Evolutionary conservation across 2,113 vertebrate species (phyloP).

Genomic region (Ptyas mucosa): DNA sequence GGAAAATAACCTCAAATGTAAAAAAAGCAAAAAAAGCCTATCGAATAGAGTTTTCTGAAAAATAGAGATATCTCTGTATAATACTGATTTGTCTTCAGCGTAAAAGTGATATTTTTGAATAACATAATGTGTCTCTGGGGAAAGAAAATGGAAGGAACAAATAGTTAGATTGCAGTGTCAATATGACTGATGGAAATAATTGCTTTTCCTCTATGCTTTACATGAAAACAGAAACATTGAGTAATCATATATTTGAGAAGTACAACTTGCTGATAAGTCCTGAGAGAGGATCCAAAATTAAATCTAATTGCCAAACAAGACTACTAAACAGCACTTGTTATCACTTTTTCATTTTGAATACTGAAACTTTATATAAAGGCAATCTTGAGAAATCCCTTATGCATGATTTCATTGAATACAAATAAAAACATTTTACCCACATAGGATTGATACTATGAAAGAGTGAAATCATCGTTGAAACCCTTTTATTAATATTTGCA

Average conservation of each 20-base stretch:
- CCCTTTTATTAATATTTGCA: neutral
- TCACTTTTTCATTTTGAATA: neutral
- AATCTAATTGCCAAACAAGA: neutral
- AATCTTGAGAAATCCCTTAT: neutral
- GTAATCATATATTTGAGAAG: neutral
- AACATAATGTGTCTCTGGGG: neutral
- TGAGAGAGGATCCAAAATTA: neutral
- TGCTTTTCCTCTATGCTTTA: neutral
- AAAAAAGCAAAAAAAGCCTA: neutral
- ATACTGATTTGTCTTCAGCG: neutral
- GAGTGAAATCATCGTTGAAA: neutral
- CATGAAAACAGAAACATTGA: neutral
- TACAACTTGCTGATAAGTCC: neutral
- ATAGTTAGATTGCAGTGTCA: neutral
- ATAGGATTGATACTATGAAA: neutral
- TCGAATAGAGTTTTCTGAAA: neutral
- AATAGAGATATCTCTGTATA: neutral
- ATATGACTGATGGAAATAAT: neutral
- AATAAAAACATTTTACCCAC: neutral
- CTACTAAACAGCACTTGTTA: neutral
- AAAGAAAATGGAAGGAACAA: conserved; percentile 1
- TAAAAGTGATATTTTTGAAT: neutral
- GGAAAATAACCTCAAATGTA: neutral
- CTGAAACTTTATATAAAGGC: neutral
- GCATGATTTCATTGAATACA: neutral